Evolutionary conservation across 2,888 invertebrate genomes (phyloP), one percentile per base, ranked within the genome.

Genomic region (Cerastis leucographa): DNA sequence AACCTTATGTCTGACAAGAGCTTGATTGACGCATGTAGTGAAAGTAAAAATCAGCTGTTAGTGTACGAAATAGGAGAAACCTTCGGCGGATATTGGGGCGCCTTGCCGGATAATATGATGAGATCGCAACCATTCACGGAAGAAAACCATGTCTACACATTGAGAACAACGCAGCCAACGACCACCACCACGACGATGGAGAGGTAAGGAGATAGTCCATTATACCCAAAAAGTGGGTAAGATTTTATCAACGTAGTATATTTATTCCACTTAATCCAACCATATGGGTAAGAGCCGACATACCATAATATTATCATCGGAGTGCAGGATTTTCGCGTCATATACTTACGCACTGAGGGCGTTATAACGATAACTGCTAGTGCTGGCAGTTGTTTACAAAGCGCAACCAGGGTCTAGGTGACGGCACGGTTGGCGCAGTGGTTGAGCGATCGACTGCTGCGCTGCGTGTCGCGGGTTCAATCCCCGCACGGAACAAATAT

Each of bases 11-110:
- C 90, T 11, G 89, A 89, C 3, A 76, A 87, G 12, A 89, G 83
- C 59, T 76, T 95, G 22, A 22, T 64, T 29, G 74, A 82, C 0
- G 83, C 92, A 0, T 96, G 96, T 81, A 62, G 80, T 0, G 56
- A 86, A 11, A 87, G 87, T 51, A 82, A 86, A 7, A 88, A 93
- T 65, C 96, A 95, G 86, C 77, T 96, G 40, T 62, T 93, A 9
- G 93, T 96, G 17, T 95, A 95, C 68, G 94, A 94, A 74, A 90
- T 96, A 83, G 93, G 94, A 0, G 96, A 96, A 87, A 95, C 95
- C 0, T 96, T 94, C 74, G 96, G 96, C 1, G 96, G 95, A 0
- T 96, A 96, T 82, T 96, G 96, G 96, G 96, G 94, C 0, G 90
- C 92, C 2, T 67, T 95, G 44, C 94, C 95, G 0, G 90, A 94